Conservation (phyloP, 1,140 invertebrate genomes). For the Chelonus insularis region DNA sequence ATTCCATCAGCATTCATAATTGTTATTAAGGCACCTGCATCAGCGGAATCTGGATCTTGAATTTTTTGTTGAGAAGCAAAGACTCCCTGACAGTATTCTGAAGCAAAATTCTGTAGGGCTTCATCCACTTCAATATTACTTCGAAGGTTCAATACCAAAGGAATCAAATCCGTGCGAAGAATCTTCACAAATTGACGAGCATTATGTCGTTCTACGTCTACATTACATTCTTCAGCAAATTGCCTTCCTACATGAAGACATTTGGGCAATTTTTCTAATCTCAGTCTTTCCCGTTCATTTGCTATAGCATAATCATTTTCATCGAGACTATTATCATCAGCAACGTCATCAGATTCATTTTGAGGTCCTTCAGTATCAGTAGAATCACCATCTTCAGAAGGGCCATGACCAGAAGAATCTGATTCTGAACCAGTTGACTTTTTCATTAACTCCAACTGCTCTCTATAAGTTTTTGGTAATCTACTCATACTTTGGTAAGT, state of each 20-base stretch:
- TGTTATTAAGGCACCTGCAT: constrained; percentile 61
- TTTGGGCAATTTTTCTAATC: constrained; percentile 69
- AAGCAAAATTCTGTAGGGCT: constrained; percentile 87
- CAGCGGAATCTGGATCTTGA: constrained; percentile 42
- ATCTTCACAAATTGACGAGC: constrained; percentile 76
- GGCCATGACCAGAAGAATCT: constrained; percentile 65
- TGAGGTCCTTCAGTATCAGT: constrained; percentile 74
- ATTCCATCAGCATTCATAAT: constrained; percentile 95
- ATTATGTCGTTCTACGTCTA: constrained; percentile 77
- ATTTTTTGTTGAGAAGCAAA: constrained; percentile 54
- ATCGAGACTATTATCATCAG: constrained; percentile 57
- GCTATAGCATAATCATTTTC: constrained; percentile 55
- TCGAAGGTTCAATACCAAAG: constrained; percentile 69
- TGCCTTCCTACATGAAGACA: constrained; percentile 63
- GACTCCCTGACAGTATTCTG: constrained; percentile 81
- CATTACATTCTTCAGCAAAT: constrained; percentile 69
- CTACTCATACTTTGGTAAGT: constrained; percentile 83
- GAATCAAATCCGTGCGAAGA: constrained; percentile 70
- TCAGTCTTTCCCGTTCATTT: constrained; percentile 59
- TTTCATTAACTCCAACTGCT: constrained; percentile 60
- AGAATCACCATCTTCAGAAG: constrained; percentile 52
- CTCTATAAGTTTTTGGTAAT: constrained; percentile 75
- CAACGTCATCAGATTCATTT: constrained; percentile 61
- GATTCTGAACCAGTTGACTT: constrained; percentile 62
- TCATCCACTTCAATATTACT: constrained; percentile 86